These are phyloP conservation scores for Daboia siamensis DNA, from an alignment of 2,113 vertebrate species.

Conservation along the genomic window DNA sequence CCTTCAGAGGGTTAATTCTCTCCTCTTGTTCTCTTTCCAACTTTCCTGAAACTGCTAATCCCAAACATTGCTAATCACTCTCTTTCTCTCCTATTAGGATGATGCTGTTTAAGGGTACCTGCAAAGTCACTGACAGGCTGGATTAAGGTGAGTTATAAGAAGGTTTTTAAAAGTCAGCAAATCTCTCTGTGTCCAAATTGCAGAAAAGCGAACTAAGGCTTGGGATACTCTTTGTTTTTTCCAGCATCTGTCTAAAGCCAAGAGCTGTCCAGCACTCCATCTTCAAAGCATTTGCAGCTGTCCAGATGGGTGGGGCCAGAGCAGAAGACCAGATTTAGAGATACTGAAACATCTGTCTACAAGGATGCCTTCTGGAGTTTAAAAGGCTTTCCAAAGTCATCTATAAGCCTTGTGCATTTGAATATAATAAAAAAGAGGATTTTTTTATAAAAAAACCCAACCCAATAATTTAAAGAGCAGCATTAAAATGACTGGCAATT, in stretches of 20 bases:
- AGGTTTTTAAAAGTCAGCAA: background rate
- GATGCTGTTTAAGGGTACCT: background rate
- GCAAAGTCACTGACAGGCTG: background rate
- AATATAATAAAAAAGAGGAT: background rate
- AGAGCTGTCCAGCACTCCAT: background rate
- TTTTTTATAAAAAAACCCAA: background rate
- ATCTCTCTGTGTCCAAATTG: background rate
- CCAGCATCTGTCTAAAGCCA: background rate
- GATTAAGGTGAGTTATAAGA: background rate
- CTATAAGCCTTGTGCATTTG: background rate
- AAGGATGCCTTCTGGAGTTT: background rate
- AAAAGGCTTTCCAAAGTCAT: background rate
- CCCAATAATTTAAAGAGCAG: background rate
- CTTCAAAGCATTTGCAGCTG: background rate
- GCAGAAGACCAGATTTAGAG: background rate
- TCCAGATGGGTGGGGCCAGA: background rate
- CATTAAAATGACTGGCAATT: background rate
- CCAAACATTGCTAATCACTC: background rate
- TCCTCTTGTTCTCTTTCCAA: background rate
- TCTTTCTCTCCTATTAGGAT: background rate
- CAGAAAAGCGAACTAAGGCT: background rate
- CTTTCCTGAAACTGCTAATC: background rate
- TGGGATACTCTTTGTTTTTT: background rate
- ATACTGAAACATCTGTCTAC: background rate
- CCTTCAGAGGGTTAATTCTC: too few species aligned